Evolutionary conservation across 2,888 invertebrate genomes (phyloP), one percentile per base, ranked within the genome.

Genomic region (Drosophila meridiana): DNA sequence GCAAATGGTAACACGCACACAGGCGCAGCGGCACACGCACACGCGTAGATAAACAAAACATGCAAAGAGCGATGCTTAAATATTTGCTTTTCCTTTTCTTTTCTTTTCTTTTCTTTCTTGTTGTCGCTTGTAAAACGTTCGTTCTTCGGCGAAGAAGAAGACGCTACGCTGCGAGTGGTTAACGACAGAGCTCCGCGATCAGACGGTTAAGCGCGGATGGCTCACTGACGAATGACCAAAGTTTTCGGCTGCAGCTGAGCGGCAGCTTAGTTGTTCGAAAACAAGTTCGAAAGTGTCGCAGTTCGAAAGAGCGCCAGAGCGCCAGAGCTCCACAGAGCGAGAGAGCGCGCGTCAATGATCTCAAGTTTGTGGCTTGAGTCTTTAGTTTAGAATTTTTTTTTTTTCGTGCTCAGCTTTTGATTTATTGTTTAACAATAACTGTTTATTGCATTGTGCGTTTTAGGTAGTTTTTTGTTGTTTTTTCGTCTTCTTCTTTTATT

Each of bases 351-450:
- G 8, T 9, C 34, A 20, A 40, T 9, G 65, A 60, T 75, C 71
- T 65, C 67, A 66, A 80, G 87, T 90, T 90, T 69, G 76, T 52
- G 53, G 74, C 73, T 69, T 69, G 52, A 84, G 89, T 89, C 80
- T 75, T 87, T 90, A 61, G 78, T 56, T 52, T 72, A 89, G 86
- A 88, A 89, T 75, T 68, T 57, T 47, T 74, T 48, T 43, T 20
- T 45, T 63, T 50, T 43, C 50, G 47, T n/a, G 45, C 45, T 63
- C 52, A 36, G 59, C 79, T 74, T 73, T 87, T 90, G 86, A 90
- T 86, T 89, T 89, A 87, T 90, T 77, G 82, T 90, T 80, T 65
- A 70, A 74, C 69, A 70, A 82, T 90, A 87, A 87, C 87, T 87
- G 87, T 87, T 82, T 78, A 69, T 73, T 90, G 73, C 77, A 87